Evolutionary conservation across 2,888 invertebrate genomes (phyloP).

Genomic region (Cantharis rustica): DNA sequence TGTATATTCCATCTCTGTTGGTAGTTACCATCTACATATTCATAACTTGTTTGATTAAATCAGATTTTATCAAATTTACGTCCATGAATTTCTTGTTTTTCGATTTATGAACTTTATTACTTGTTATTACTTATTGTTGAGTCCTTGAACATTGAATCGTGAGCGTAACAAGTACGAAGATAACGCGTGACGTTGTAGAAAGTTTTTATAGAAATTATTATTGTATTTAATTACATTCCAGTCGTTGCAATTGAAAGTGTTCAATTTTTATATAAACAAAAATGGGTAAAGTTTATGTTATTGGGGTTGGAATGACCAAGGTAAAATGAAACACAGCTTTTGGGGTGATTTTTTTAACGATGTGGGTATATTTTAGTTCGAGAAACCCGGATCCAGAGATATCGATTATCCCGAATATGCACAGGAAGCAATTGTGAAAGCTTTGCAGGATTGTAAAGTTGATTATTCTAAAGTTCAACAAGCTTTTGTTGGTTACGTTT

Average conservation of each 20-base stretch:
- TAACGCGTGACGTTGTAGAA: background rate
- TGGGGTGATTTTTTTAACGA: conserved; percentile 11
- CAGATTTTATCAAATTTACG: background rate
- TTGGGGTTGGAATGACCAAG: conserved; percentile 98
- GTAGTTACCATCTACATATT: background rate
- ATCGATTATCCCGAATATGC: conserved; percentile 96
- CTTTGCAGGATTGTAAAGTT: conserved; percentile 82
- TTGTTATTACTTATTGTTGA: background rate
- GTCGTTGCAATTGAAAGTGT: background rate
- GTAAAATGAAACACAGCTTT: conserved; percentile 53
- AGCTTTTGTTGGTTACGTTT: conserved; percentile 92
- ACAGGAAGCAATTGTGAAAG: conserved; percentile 88
- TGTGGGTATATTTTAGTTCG: conserved; percentile 66
- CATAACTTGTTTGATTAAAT: background rate
- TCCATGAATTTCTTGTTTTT: background rate
- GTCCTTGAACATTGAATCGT: background rate
- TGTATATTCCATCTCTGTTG: background rate
- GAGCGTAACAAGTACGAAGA: background rate
- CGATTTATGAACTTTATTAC: background rate
- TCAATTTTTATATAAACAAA: conserved; percentile 19
- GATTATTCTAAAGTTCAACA: conserved; percentile 80
- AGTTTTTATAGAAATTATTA: background rate
- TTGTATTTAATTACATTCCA: background rate
- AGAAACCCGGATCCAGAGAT: conserved; percentile 83
- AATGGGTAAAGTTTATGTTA: conserved; percentile 74